Base-by-base conservation (phyloP, 2,113 vertebrate genomes). In the Odocoileus virginianus region DNA sequence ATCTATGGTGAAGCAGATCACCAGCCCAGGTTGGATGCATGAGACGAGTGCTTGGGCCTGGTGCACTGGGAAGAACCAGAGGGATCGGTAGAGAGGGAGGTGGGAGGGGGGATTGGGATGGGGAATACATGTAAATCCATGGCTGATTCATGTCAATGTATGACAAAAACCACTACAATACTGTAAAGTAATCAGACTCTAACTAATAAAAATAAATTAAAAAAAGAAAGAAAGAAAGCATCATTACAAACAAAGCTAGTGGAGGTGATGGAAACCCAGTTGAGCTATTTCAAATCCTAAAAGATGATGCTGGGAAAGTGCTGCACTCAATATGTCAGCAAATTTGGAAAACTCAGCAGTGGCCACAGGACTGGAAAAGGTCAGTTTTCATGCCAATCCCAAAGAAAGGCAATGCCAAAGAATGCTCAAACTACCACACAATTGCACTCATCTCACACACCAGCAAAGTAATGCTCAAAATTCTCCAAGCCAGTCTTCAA, bases 291-390 rank as follows among this genome's bases (percentile, higher is more conserved):
- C 64, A 67, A 36, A 67, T 36, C 8, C 17, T 36, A 21, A 36
- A 67, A 6, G 16, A 67, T n/a, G 7, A n/a, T 21, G 17, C 4
- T 0, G 0, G 36, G 8, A 17, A 67, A 67, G 17, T 21, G 17
- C 64, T 71, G 8, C 9, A 71, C 64, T 36, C n/a, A 21, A 33
- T 67, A 64, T 36, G 64, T 33, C 17, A 36, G 33, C 64, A 67
- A 67, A 67, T 67, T 36, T 36, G 33, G 64, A 67, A 67, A 67
- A 36, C 8, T 67, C 64, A 67, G 64, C 64, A 21, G 33, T 67
- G 64, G 17, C 7, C 33, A 67, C 8, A 67, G 17, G 4, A 67
- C 64, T 67, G 64, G 8, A 67, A 67, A 67, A 21, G 17, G 17
- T 67, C 33, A 21, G 33, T 67, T 21, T 67, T n/a, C 33, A 36